A percentile compares a stretch with the other conserved stretches of the same genome.
Conservation (phyloP, 2,888 invertebrate genomes). For the Ctena decussata region DNA sequence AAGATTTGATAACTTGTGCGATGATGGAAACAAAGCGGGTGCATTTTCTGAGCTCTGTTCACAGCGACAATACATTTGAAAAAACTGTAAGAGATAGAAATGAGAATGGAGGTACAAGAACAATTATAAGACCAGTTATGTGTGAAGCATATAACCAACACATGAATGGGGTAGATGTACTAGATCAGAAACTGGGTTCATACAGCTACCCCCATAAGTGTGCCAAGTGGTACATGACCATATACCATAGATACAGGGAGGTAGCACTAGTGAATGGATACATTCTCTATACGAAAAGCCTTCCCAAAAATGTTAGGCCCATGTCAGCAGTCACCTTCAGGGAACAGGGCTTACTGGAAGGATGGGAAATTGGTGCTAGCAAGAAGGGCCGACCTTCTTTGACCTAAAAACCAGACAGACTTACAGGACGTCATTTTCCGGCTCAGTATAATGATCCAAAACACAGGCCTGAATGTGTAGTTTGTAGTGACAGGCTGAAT, state of each 20-base stretch:
- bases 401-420: slow-evolving; percentile 17
- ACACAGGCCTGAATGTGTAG: slow-evolving; percentile 20
- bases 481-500: slow-evolving; percentile 23
- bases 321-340: slow-evolving; percentile 15
- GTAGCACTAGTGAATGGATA: background rate
- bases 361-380: slow-evolving; percentile 8
- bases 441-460: slow-evolving; percentile 8
- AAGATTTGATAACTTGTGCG: slow-evolving; percentile 17
- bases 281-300: background rate
- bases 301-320: background rate
- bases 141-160: slow-evolving; percentile 31
- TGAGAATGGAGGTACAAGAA: slow-evolving; percentile 4
- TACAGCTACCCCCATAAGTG: slow-evolving; percentile 25
- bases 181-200: slow-evolving; percentile 23
- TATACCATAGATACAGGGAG: background rate
- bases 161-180: slow-evolving; percentile 39
- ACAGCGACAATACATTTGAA: slow-evolving; percentile 20
- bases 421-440: slow-evolving; percentile 29
- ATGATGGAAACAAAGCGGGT: slow-evolving; percentile 40
- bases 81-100: slow-evolving; percentile 23
- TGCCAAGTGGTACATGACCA: background rate
- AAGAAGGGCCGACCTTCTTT: slow-evolving; percentile 22
- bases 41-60: slow-evolving; percentile 16
- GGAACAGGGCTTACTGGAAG: slow-evolving; percentile 26
- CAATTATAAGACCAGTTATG: slow-evolving; percentile 32